Base-by-base conservation (phyloP, 2,113 vertebrate species). In the Rhinogobius similis region DNA sequence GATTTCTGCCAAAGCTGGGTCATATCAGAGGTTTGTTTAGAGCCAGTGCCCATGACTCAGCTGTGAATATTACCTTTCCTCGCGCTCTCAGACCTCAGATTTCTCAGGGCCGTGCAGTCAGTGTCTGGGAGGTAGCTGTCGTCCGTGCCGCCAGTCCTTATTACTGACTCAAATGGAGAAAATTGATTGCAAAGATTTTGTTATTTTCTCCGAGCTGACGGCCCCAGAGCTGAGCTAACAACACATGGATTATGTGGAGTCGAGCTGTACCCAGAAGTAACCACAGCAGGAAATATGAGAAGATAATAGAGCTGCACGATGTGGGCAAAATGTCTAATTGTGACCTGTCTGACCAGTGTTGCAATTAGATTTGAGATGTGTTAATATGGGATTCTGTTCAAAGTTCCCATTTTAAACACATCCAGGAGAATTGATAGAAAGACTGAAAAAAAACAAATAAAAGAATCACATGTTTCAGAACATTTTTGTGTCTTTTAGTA, bases 111-210 rank as follows among this genome's bases (percentile, higher is more conserved):
- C 39, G 5, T 62, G 65, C 69, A 62, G 18, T 43, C 61, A 65
- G 13, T 50, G 64, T 62, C 75, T 76, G 24, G 52, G 71, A 75
- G 64, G 68, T 63, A 68, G 73, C 68, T 67, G 56, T 76, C 62
- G 72, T 61, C 36, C 26, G 68, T 27, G 66, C 73, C 76, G 79
- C 52, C 75, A 73, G 27, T 79, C 66, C 48, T 78, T 66, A 77
- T 82, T 69, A 73, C 75, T 14, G 50, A 58, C 71, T 81, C 59
- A 84, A 75, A 71, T 79, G 64, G 63, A 76, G 58, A 44, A 72
- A 78, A 80, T 65, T 79, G 73, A 77, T 77, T 69, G 44, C 23
- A 77, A 83, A 77, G 56, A 77, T 74, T 69, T 68, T 27, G 68
- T 69, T 73, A 70, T 79, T 83, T 72, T 72, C 72, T 73, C 67